These are phyloP conservation scores for Hemicentrotus pulcherrimus DNA, from an alignment of 35 echinoderm and acorn worm genomes.

Conservation along the genomic window DNA sequence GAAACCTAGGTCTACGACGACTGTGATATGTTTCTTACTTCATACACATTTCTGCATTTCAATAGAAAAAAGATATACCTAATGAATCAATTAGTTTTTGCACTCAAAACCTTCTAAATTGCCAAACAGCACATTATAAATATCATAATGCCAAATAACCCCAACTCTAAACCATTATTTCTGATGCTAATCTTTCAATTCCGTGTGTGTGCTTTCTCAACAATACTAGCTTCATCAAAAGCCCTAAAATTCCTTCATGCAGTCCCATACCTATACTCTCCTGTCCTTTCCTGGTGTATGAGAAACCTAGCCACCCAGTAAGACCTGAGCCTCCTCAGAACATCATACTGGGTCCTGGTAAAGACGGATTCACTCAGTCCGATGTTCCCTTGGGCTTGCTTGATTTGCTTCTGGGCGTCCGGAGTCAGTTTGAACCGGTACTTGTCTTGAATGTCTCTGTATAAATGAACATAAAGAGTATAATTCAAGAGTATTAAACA, in stretches of 20 bases:
- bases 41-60: neutral
- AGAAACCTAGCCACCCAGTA: conserved; percentile 98
- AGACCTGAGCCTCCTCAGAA: conserved; percentile 81
- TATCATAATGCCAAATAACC: too few relatives aligned
- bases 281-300: conserved; percentile 83
- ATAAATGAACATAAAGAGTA: neutral
- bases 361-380: conserved; percentile 98
- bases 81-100: too few relatives aligned
- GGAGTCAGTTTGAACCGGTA: conserved; percentile 91
- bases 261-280: conserved; percentile 68
- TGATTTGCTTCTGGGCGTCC: conserved; percentile 96
- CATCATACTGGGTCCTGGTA: conserved; percentile 96
- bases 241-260: neutral
- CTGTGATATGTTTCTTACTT: neutral
- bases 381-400: conserved; percentile 89
- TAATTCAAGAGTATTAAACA: neutral
- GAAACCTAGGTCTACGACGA: neutral
- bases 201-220: too few relatives aligned
- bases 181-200: too few relatives aligned
- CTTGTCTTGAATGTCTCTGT: conserved; percentile 97
- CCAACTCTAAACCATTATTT: too few relatives aligned
- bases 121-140: too few relatives aligned
- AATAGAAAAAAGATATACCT: neutral
- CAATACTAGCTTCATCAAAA: neutral
- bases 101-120: too few relatives aligned